A percentile compares a stretch with the other conserved stretches of the same genome.
phyloP scores from a whole-genome alignment of 92 coral and sea anemone genomes.

The Epizoanthus fatuus region DNA sequence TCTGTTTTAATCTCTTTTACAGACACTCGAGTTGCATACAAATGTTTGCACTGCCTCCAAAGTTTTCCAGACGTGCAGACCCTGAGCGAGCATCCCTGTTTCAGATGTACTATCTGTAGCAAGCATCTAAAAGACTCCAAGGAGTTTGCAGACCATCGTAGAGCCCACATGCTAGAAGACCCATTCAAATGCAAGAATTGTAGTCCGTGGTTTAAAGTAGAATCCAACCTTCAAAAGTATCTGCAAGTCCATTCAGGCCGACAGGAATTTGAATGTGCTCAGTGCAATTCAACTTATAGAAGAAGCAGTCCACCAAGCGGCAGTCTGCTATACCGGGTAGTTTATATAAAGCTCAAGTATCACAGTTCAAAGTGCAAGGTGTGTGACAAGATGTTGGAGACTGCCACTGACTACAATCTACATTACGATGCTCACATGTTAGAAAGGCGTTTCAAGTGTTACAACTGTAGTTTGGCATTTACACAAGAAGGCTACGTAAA shows the following conservation, averaged over 20 bases:
- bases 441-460: constrained; percentile 13
- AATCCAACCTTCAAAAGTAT: background rate
- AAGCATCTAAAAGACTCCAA: constrained; percentile 2
- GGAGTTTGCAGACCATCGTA: constrained; percentile 21
- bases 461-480: constrained; percentile 4
- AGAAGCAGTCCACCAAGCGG: background rate
- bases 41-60: constrained; percentile 1
- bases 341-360: background rate
- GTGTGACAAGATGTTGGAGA: constrained; percentile 1
- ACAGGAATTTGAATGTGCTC: constrained; percentile 8
- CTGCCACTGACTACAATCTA: constrained; percentile 1
- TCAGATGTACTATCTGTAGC: constrained; percentile 6
- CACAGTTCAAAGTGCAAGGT: background rate
- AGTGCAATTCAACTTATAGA: background rate
- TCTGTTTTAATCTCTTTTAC: too few species aligned
- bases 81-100: constrained; percentile 17
- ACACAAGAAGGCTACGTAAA: constrained; percentile 8
- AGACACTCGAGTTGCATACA: background rate
- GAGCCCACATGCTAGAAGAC: constrained; percentile 16
- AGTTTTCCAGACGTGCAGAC: background rate
- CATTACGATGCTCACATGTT: constrained; percentile 18
- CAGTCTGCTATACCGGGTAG: background rate
- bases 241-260: constrained; percentile 13
- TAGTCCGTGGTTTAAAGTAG: constrained; percentile 17
- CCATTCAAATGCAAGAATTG: constrained; percentile 4